Percentiles rank a stretch among this genome's conserved stretches.
phyloP scores from a whole-genome alignment of 2,113 vertebrate genomes.

The Chascanopsetta lugubris region DNA sequence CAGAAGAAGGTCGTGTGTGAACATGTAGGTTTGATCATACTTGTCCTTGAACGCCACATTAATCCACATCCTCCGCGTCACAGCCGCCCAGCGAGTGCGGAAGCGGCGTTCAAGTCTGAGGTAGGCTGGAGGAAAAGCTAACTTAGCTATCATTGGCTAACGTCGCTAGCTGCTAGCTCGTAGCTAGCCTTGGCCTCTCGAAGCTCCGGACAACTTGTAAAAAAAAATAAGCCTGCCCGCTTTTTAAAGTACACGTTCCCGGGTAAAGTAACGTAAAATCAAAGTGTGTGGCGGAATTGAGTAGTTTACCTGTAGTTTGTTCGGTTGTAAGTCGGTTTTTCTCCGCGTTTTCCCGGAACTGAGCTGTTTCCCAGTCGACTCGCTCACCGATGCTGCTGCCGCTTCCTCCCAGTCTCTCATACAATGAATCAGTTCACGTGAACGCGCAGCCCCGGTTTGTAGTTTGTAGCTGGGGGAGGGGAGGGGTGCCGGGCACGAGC shows the following conservation, averaged over 20 bases:
- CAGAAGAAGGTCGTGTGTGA: fast-evolving
- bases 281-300: slow-evolving; percentile 9
- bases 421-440: slow-evolving; percentile 77
- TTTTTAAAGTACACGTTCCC: not conserved
- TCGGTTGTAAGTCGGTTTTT: slow-evolving; percentile 43
- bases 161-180: slow-evolving; percentile 47
- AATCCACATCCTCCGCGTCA: not conserved
- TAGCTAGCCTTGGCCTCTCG: slow-evolving; percentile 36
- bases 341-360: slow-evolving; percentile 37
- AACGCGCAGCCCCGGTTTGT: slow-evolving; percentile 68
- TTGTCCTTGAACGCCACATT: not conserved
- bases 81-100: slow-evolving; percentile 52
- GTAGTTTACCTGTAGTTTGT: slow-evolving; percentile 75
- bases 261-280: fast-evolving
- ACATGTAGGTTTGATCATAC: fast-evolving
- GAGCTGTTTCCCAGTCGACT: slow-evolving; percentile 43
- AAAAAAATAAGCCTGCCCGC: not conserved
- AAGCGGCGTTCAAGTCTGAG: slow-evolving; percentile 52
- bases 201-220: slow-evolving; percentile 54
- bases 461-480: slow-evolving; percentile 68
- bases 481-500: slow-evolving; percentile 73
- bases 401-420: slow-evolving; percentile 57
- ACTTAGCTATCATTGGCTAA: slow-evolving; percentile 42
- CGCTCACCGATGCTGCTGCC: no score
- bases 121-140: slow-evolving; percentile 48